Base-by-base conservation (phyloP, 2,113 vertebrate genomes). In the Lasiurus cinereus region DNA sequence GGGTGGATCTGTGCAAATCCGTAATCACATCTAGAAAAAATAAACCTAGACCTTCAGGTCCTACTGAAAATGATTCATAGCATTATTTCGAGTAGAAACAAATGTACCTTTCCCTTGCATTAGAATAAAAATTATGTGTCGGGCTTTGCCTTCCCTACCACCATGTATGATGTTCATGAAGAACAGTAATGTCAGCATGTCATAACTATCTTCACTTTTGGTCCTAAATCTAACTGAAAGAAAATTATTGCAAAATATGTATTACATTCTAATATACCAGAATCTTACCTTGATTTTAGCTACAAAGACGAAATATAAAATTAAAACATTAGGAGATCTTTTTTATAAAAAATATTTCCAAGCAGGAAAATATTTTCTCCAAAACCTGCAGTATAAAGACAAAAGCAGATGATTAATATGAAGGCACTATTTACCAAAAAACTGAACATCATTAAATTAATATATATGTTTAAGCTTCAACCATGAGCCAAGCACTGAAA, bases 11-110 rank as follows among this genome's bases (percentile, higher is more conserved):
- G 15, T 56, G 50, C n/a, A 96, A 96, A 96, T 96, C 84, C 92
- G 83, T 93, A 90, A 83, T 96, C 83, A 90, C 84, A 91, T 90
- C 83, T 91, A 87, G 66, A 86, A 96, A 97, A 92, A 96, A 91
- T 88, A 74, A 92, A 62, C 74, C 70, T 76, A 89, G 87, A 80
- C 91, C 59, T 79, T 92, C 90, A 91, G 13, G 13, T 15, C 13
- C 27, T 78, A 33, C 64, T 77, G 50, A 86, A 93, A 94, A 88
- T 76, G 52, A 78, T 33, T 66, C 62, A 70, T 24, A 82, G 19
- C 69, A 90, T 88, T 56, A 48, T 52, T 93, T 66, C 95, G 22
- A 96, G 93, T 88, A 66, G 48, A 83, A 88, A 90, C 21, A 85
- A 92, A 92, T 43, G 72, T 16, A 83, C 19, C n/a, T 94, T 94